Conservation (phyloP, 2,113 vertebrate species). For the Nicator chloris region DNA sequence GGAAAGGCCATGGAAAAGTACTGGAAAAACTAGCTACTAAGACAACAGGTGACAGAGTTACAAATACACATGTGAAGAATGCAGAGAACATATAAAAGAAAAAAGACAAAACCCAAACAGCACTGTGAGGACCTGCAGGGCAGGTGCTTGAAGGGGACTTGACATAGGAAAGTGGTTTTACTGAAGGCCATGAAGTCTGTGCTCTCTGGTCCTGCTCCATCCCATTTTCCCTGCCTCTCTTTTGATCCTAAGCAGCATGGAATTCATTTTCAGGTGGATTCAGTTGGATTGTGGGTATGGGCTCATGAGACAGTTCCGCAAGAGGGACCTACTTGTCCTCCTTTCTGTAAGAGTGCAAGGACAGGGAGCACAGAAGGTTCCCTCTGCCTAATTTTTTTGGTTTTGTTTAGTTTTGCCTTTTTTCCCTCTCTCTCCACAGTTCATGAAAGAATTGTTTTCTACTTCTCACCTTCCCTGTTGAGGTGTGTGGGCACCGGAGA, state of each 20-base stretch:
- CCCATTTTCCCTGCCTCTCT: background rate
- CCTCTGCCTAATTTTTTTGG: too few relatives aligned
- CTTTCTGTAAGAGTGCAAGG: rapidly evolving
- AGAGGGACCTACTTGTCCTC: background rate
- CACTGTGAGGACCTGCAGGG: background rate
- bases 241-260: background rate
- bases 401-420: background rate
- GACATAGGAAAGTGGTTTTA: background rate
- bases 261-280: background rate
- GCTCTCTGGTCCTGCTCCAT: background rate
- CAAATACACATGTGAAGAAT: background rate
- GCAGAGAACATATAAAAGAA: too few relatives aligned
- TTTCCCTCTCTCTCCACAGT: background rate
- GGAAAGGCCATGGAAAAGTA: background rate
- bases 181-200: background rate
- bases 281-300: rapidly evolving
- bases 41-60: rapidly evolving
- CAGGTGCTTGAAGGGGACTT: background rate
- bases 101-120: background rate
- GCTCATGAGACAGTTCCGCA: background rate
- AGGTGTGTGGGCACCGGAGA: background rate
- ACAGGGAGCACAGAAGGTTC: rapidly evolving
- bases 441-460: background rate
- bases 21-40: background rate
- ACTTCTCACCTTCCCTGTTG: background rate